Percentiles rank a stretch among this genome's conserved stretches.
These are phyloP conservation scores for Echinarachnius parma DNA, from an alignment of 53 echinoderm and acorn worm genomes.

Conservation along the genomic window DNA sequence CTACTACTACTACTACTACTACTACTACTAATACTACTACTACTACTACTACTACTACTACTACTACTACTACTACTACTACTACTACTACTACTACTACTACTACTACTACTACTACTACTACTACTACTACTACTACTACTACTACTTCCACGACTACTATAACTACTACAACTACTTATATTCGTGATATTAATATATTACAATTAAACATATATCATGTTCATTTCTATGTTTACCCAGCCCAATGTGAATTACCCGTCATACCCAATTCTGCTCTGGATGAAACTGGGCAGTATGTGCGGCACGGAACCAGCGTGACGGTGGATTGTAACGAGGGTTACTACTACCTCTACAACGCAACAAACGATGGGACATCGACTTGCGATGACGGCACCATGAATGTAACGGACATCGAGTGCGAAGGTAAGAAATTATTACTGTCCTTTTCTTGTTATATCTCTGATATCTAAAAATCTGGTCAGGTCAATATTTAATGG, in stretches of 20 bases:
- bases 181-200: no score
- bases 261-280: conserved; percentile 13
- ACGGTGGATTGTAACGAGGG: conserved; percentile 3
- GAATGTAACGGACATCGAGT: background rate
- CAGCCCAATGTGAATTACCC: conserved; percentile 18
- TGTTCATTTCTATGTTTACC: no score
- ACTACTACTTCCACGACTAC: background rate
- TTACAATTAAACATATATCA: no score
- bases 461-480: no score
- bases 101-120: background rate
- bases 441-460: no score
- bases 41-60: background rate
- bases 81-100: conserved; percentile 7
- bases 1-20: conserved; percentile 1
- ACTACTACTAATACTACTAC: background rate
- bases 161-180: background rate
- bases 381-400: conserved; percentile 18
- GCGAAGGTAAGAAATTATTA: conserved; percentile 18
- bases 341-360: conserved; percentile 4
- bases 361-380: background rate
- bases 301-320: background rate
- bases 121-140: background rate
- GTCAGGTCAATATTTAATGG: no score
- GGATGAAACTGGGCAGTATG: no score
- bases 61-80: conserved; percentile 3